Conservation (phyloP, 2,113 vertebrate species). For the Sphaerodactylus townsendi region DNA sequence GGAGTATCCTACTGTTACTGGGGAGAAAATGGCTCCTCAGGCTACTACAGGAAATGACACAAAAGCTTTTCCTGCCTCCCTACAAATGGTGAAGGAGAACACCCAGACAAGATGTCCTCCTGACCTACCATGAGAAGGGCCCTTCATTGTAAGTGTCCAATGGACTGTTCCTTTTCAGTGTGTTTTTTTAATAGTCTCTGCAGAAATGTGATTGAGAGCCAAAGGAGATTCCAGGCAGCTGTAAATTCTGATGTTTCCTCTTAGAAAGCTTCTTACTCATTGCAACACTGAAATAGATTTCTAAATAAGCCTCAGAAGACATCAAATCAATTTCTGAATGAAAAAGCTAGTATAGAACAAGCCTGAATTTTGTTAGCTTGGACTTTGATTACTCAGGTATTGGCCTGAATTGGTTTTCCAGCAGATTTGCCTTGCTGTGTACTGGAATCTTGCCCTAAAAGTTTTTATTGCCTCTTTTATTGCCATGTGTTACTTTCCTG, state of each 20-base stretch:
- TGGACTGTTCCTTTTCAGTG: not conserved
- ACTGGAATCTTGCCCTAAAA: not conserved
- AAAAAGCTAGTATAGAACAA: not conserved
- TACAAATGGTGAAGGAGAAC: too few relatives aligned
- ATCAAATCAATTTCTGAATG: not conserved
- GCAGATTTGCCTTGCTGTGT: not conserved
- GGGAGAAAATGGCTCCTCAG: too few relatives aligned
- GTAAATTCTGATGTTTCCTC: not conserved
- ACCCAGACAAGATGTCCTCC: too few relatives aligned
- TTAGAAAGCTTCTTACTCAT: not conserved
- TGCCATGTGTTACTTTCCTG: not conserved
- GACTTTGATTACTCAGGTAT: not conserved
- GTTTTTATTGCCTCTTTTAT: not conserved
- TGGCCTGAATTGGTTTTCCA: not conserved
- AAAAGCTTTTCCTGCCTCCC: too few relatives aligned
- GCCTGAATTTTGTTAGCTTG: not conserved
- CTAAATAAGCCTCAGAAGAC: not conserved
- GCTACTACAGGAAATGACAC: too few relatives aligned
- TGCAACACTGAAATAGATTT: not conserved
- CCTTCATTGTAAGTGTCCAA: too few relatives aligned
- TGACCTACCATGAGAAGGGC: too few relatives aligned
- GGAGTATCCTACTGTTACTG: too few relatives aligned
- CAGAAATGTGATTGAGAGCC: not conserved
- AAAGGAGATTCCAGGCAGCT: not conserved
- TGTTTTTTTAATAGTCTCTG: not conserved